A percentile compares a stretch with the other conserved stretches of the same genome.
Conservation (phyloP, 2,113 vertebrate genomes). For the Rhynchomys soricoides region DNA sequence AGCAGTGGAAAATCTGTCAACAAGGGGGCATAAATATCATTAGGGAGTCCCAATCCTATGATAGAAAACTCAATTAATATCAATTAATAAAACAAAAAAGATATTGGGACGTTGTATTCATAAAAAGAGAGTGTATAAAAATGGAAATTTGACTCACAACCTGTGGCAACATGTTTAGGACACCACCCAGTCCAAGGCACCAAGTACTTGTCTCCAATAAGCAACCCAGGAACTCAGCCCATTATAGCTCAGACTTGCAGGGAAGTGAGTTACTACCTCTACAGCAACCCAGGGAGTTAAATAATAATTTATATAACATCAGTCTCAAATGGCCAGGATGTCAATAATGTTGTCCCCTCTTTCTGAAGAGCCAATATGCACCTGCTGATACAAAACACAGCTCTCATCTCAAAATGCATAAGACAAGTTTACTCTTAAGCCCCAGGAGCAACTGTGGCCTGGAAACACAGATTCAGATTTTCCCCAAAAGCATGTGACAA, state of each 20-base stretch:
- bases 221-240: background rate
- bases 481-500: background rate
- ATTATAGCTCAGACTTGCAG: background rate
- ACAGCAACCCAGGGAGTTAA: background rate
- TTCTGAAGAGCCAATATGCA: background rate
- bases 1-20: background rate
- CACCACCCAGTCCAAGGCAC: background rate
- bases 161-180: background rate
- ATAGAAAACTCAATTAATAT: background rate
- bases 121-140: constrained; percentile 7
- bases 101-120: constrained; percentile 16
- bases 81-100: constrained; percentile 17
- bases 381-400: background rate
- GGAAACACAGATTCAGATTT: background rate
- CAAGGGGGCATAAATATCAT: background rate
- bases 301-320: background rate
- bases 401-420: background rate
- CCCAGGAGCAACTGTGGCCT: background rate
- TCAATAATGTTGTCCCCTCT: constrained; percentile 23
- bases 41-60: background rate
- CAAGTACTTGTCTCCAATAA: constrained; percentile 11
- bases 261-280: background rate
- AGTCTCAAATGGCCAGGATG: background rate
- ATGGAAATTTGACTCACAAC: background rate
- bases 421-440: background rate